Evolutionary conservation across 2,888 invertebrate species (phyloP).

Genomic region (Atethmia centrago): DNA sequence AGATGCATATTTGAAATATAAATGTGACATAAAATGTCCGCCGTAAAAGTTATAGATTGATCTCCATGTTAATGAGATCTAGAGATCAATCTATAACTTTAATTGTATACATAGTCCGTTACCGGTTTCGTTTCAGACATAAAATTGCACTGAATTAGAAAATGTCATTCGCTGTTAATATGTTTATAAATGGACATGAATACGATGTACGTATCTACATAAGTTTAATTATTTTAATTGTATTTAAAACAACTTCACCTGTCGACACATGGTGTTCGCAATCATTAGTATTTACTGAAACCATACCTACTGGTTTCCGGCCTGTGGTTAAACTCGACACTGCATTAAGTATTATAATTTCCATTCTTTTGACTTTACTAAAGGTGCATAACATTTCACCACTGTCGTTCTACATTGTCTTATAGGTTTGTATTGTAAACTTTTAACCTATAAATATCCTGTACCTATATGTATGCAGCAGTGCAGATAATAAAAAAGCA

Average conservation of each 20-base stretch:
- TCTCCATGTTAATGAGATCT: too few species aligned
- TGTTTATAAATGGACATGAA: not conserved
- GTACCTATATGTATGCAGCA: not conserved
- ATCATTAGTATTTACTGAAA: conserved; percentile 20
- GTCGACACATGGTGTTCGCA: not conserved
- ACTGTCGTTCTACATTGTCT: not conserved
- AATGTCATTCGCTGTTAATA: not conserved
- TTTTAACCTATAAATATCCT: too few species aligned
- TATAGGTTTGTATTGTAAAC: not conserved
- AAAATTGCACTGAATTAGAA: conserved; percentile 6
- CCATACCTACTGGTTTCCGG: not conserved
- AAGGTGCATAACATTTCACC: not conserved
- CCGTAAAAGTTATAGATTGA: too few species aligned
- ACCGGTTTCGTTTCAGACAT: not conserved
- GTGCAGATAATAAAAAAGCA: not conserved
- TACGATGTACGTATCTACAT: not conserved
- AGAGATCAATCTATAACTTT: conserved; percentile 25
- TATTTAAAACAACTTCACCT: conserved; percentile 25
- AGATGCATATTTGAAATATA: conserved; percentile 42
- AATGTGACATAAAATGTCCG: conserved; percentile 17
- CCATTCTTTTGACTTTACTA: not conserved
- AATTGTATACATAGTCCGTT: conserved; percentile 1
- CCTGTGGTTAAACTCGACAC: conserved; percentile 8
- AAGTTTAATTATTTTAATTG: conserved; percentile 21
- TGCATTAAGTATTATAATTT: conserved; percentile 1